These are phyloP conservation scores for Scaptomyza caliginosa DNA, from an alignment of 2,888 invertebrate species.

Conservation along the genomic window DNA sequence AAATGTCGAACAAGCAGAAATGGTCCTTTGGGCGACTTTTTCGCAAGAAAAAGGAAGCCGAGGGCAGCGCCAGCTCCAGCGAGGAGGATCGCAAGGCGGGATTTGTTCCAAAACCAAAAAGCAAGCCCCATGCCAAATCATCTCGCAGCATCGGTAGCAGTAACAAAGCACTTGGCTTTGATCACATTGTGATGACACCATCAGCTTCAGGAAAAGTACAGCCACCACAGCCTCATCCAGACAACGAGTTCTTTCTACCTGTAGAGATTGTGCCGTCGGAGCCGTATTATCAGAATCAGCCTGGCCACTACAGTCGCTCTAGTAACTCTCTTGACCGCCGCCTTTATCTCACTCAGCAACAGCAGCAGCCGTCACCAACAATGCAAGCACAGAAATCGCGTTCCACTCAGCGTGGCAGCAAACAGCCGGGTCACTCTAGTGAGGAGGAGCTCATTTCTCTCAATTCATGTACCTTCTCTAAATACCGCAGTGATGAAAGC, in stretches of 20 bases:
- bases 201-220: conserved; percentile 18
- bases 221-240: conserved; percentile 77
- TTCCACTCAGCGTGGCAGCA: conserved; percentile 64
- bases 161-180: conserved; percentile 83
- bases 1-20: conserved; percentile 85
- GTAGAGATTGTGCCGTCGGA: conserved; percentile 77
- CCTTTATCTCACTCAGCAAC: conserved; percentile 24
- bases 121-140: conserved; percentile 26
- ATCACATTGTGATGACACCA: conserved; percentile 86
- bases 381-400: conserved; percentile 58
- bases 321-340: conserved; percentile 81
- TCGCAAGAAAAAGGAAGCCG: conserved; percentile 88
- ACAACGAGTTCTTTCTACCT: conserved; percentile 83
- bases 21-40: conserved; percentile 93
- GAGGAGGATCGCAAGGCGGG: conserved; percentile 84
- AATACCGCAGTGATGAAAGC: conserved; percentile 89
- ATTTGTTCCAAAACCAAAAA: conserved; percentile 74
- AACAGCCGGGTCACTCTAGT: conserved; percentile 70
- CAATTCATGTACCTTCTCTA: conserved; percentile 88
- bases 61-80: conserved; percentile 80
- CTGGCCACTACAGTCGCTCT: conserved; percentile 64
- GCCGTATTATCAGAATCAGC: conserved; percentile 72
- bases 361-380: not conserved
- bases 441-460: conserved; percentile 86
- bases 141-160: conserved; percentile 7